These are phyloP conservation scores for Corella eumyota DNA, from an alignment of 23 tunicate genomes.

Conservation along the genomic window DNA sequence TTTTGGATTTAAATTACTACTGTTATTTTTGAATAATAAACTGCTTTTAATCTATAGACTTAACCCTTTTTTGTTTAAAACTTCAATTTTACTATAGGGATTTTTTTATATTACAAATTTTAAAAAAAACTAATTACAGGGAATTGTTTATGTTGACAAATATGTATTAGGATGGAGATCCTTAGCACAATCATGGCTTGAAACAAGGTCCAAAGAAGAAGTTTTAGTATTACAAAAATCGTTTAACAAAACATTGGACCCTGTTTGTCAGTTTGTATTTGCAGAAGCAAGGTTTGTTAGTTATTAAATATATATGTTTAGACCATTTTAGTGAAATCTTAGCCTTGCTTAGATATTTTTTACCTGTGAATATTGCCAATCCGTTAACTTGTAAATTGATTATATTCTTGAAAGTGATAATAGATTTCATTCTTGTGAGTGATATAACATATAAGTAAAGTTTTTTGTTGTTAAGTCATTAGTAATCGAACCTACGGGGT, in stretches of 20 bases:
- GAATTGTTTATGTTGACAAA: conserved; percentile 64
- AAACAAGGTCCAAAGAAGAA: conserved; percentile 59
- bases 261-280: conserved; percentile 56
- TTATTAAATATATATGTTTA: background rate
- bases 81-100: too few relatives aligned
- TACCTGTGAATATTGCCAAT: background rate
- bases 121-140: too few relatives aligned
- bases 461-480: too few relatives aligned
- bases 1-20: background rate
- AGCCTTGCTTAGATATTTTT: background rate
- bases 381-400: background rate
- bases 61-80: background rate
- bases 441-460: too few relatives aligned
- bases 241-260: conserved; percentile 72
- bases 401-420: background rate
- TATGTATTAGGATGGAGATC: conserved; percentile 78
- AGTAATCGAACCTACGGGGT: too few relatives aligned
- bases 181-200: conserved; percentile 79
- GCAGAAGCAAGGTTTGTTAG: conserved; percentile 42
- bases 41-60: background rate
- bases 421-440: too few relatives aligned
- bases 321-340: too few relatives aligned
- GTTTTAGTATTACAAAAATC: conserved; percentile 54
- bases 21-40: background rate
- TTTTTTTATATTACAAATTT: too few relatives aligned